Base-by-base conservation (phyloP, 2,888 invertebrate genomes). In the Volucella inflata region DNA sequence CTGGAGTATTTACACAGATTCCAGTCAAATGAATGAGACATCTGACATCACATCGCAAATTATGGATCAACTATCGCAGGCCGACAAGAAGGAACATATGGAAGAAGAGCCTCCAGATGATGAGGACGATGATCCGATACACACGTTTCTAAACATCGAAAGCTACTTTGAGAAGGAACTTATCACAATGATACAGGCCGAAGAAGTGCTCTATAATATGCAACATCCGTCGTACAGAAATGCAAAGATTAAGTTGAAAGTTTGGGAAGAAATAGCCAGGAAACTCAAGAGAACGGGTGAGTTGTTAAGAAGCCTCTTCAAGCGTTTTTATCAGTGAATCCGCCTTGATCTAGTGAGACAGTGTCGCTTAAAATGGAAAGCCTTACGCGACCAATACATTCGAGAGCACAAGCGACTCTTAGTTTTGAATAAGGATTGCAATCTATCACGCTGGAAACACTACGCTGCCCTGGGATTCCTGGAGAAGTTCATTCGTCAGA, bases 301-400 rank as follows among this genome's bases (percentile, higher is more conserved):
- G 72, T 36, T 36, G 4, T 0, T 30, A 2, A 40, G 8, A 10
- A 36, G 0, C n/a, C 1, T 4, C 46, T 17, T 9, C 3, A 64
- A 8, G 9, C 4, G 12, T 10, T n/a, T 0, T 11, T 6, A 0
- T 21, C 4, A 40, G 11, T 53, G 14, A n/a, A 4, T 30, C 21
- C 10, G 14, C n/a, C 48, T 40, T 30, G 1, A 53, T 42, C 8
- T 17, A 91, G 91, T 91, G 0, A 89, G 89, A 59, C 91, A 91
- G 64, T 91, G 91, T n/a, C 90, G 91, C 0, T 88, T 90, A 1
- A 91, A 91, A 71, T 91, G 91, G 91, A 91, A 91, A 76, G 91
- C 91, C 0, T 80, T 91, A 8, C 88, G 91, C 2, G 91, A 91
- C 80, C 91, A 91, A 80, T 91, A 90, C 72, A 91, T 91, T 21